These are phyloP conservation scores for Argya squamiceps DNA, from an alignment of 2,797 vertebrate genomes.

Conservation along the genomic window DNA sequence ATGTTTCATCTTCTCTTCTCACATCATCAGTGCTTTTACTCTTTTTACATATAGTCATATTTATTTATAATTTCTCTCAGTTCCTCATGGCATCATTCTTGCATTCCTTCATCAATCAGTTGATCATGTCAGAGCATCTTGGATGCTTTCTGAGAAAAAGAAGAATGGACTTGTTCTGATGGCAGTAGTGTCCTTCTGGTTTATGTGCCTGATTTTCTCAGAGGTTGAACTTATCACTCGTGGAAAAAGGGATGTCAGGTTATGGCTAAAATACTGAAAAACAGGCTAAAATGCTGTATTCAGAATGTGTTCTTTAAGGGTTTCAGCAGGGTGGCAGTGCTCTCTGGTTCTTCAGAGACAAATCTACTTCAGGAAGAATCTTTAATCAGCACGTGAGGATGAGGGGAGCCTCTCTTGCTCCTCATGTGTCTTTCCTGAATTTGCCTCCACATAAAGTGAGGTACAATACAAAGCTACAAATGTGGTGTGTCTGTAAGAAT, in stretches of 20 bases:
- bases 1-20: background rate
- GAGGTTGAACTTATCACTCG: background rate
- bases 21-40: background rate
- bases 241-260: background rate
- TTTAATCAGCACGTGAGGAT: background rate
- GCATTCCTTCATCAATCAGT: background rate
- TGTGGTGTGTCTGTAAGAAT: fast-evolving
- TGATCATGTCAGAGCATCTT: background rate
- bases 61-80: background rate
- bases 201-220: background rate
- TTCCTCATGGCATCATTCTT: background rate
- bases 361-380: background rate
- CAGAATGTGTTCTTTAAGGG: background rate
- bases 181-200: background rate
- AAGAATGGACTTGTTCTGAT: background rate
- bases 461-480: background rate
- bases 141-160: background rate
- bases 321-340: background rate
- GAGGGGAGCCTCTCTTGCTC: background rate
- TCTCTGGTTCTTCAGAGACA: background rate
- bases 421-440: background rate
- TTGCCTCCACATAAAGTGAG: fast-evolving
- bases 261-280: background rate
- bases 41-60: background rate
- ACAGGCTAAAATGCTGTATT: background rate